Conservation (phyloP, 2,797 vertebrate species). For the Crenichthys baileyi region DNA sequence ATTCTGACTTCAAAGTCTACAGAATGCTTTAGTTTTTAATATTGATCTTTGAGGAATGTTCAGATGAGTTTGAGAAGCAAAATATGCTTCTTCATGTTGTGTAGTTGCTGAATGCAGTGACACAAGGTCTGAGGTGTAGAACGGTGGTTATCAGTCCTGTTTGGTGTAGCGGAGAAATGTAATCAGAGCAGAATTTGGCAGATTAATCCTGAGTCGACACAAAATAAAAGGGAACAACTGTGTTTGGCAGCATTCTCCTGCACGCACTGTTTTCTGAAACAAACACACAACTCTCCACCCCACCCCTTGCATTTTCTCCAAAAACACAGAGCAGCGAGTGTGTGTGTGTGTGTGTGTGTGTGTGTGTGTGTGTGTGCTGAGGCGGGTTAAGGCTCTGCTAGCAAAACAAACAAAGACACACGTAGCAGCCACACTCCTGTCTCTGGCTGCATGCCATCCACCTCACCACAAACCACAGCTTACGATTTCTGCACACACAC, state of each 20-base stretch:
- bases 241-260: slow-evolving; percentile 64
- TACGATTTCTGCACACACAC: slow-evolving; percentile 35
- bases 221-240: slow-evolving; percentile 33
- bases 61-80: neutral
- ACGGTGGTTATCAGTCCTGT: neutral
- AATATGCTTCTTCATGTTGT: neutral
- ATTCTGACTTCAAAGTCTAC: neutral
- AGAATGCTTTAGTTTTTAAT: neutral
- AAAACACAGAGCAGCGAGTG: slow-evolving; percentile 46
- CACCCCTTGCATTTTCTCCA: slow-evolving; percentile 57
- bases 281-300: slow-evolving; percentile 59
- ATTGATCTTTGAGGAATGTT: neutral
- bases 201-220: slow-evolving; percentile 23
- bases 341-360: slow-evolving; percentile 9
- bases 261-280: slow-evolving; percentile 52
- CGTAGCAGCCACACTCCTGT: slow-evolving; percentile 72
- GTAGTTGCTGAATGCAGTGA: neutral
- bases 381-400: slow-evolving; percentile 29
- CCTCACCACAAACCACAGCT: slow-evolving; percentile 73
- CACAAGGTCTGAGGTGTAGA: neutral
- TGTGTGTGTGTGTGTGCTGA: neutral
- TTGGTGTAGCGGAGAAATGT: neutral
- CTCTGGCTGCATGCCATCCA: slow-evolving; percentile 74
- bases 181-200: slow-evolving; percentile 26
- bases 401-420: slow-evolving; percentile 83